phyloP scores from a whole-genome alignment of 2,888 invertebrate species.

The Cerastoderma edule region DNA sequence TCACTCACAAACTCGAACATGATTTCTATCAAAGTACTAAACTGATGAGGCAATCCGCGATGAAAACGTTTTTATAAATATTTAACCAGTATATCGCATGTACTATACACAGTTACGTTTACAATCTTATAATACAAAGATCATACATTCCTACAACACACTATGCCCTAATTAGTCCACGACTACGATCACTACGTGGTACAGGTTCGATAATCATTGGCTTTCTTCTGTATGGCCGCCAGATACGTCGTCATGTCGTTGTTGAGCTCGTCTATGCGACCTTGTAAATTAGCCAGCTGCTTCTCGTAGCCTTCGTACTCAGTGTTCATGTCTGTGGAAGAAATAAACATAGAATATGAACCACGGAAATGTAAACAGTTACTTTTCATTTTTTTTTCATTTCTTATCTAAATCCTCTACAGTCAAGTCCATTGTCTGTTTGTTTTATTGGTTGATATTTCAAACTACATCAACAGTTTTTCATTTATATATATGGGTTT shows the following conservation, averaged over 20 bases:
- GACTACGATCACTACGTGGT: constrained; percentile 57
- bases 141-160: background rate
- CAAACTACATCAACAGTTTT: too few relatives aligned
- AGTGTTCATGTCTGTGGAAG: constrained; percentile 88
- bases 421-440: too few relatives aligned
- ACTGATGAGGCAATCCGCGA: background rate
- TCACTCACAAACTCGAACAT: too few relatives aligned
- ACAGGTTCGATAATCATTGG: constrained; percentile 75
- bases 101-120: background rate
- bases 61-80: constrained; percentile 7
- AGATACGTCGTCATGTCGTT: constrained; percentile 87
- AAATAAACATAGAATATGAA: constrained; percentile 44
- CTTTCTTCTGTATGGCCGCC: constrained; percentile 79
- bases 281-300: constrained; percentile 86
- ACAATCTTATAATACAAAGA: constrained; percentile 9
- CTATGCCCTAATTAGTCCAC: constrained; percentile 16
- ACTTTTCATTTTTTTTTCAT: too few relatives aligned
- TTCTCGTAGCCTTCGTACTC: constrained; percentile 89
- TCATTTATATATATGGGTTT: too few relatives aligned
- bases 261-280: constrained; percentile 87
- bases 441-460: too few relatives aligned
- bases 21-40: background rate
- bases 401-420: too few relatives aligned
- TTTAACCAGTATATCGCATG: background rate
- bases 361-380: background rate